Base-by-base conservation (phyloP, 2,888 invertebrate species). In the Choreutis nemorana region DNA sequence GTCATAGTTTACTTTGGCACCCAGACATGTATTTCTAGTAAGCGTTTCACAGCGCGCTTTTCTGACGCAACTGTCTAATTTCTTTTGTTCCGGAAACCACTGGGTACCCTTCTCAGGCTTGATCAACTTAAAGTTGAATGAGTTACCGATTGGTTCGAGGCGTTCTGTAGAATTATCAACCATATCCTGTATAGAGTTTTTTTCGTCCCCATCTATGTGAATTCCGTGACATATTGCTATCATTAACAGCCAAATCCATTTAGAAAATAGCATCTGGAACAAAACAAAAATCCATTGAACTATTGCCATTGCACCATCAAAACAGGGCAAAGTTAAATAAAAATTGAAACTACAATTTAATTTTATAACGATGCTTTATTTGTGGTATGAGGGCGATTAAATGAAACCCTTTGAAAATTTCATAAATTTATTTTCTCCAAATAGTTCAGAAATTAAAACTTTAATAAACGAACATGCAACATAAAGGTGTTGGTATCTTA, bases 1-100 rank as follows among this genome's bases (percentile, higher is more conserved):
- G 3, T 83, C 71, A 54, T 94, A 94, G 0, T 90, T 87, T 31
- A 94, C 67, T 52, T 86, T 87, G 2, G 87, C 85, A 8, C 93
- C 94, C 54, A 94, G 80, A 50, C 95, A 96, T 1, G 81, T 83
- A 1, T 83, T 81, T 36, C 79, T 79, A 35, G 82, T 84, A 12
- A 91, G 67, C 2, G 75, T 60, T 44, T 88, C 82, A 55, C 93
- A 94, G 47, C 81, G 84, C 3, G 89, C 90, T 39, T 83, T 79
- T 32, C 86, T 81, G 28, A 85, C 84, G 50, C 92, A 91, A 45
- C 87, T 85, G 37, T 83, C 78, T 13, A 83, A 64, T 39, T 83
- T 82, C 49, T 86, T 85, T 13, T 77, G 52, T 31, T 81, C 81
- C 30, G 84, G 83, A 37, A 82, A 79, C 84, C 84, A 84, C 42